Percentiles rank a stretch among this genome's conserved stretches.
These are phyloP conservation scores for Tetropium fuscum DNA, from an alignment of 2,888 invertebrate species.

Conservation along the genomic window DNA sequence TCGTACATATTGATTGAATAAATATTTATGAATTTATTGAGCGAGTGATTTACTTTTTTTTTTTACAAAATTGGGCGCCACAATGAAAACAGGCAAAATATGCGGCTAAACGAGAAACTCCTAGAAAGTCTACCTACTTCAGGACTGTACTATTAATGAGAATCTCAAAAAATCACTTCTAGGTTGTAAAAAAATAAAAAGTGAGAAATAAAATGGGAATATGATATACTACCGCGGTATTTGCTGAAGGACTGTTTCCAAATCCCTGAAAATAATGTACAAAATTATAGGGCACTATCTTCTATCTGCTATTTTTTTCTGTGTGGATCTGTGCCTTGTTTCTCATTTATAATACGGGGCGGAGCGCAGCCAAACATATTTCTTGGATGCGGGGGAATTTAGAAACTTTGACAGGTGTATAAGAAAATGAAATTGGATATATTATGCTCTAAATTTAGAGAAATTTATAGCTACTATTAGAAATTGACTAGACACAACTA, in stretches of 20 bases:
- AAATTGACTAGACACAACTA: too few species aligned
- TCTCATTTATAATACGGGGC: slow-evolving; percentile 49
- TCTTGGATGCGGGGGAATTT: too few species aligned
- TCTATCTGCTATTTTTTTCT: slow-evolving; percentile 36
- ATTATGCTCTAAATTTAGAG: too few species aligned
- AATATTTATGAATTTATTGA: too few species aligned
- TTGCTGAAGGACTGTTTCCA: slow-evolving; percentile 88
- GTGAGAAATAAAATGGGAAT: slow-evolving; percentile 53
- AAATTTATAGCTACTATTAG: too few species aligned
- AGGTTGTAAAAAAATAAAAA: slow-evolving; percentile 33
- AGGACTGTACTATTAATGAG: slow-evolving; percentile 67
- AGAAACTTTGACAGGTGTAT: too few species aligned
- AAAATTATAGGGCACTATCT: slow-evolving; percentile 60
- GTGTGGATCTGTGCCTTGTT: slow-evolving; percentile 39
- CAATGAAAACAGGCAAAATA: slow-evolving; percentile 23
- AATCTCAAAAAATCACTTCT: slow-evolving; percentile 50
- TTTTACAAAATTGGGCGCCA: too few species aligned
- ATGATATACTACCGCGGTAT: slow-evolving; percentile 85
- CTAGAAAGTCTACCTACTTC: slow-evolving; percentile 49
- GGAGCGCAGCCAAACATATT: slow-evolving; percentile 1
- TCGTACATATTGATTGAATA: too few species aligned
- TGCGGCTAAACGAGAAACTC: slow-evolving; percentile 26
- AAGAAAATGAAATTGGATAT: too few species aligned
- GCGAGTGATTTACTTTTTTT: too few species aligned
- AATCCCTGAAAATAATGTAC: slow-evolving; percentile 68